These are phyloP conservation scores for Zoanthus sansibaricus DNA, from an alignment of 92 coral and sea anemone genomes.

Conservation along the genomic window DNA sequence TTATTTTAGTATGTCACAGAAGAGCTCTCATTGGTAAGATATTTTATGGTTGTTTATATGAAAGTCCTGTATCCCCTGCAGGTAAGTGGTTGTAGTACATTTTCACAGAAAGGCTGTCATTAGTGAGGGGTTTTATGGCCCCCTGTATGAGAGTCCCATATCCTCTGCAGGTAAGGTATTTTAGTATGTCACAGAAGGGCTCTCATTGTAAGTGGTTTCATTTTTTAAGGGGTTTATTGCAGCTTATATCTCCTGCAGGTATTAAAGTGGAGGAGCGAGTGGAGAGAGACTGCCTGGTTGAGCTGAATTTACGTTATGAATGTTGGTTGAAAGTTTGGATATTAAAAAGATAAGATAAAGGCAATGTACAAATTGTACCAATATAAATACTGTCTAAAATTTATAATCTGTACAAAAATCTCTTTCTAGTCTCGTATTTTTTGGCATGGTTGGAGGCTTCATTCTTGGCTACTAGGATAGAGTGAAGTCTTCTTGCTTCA, in stretches of 20 bases:
- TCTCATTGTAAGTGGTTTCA: no score
- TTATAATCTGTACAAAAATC: neutral
- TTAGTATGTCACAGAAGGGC: neutral
- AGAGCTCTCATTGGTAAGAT: slow-evolving; percentile 95
- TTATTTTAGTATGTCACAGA: slow-evolving; percentile 62
- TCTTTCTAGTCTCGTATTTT: neutral
- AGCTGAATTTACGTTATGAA: no score
- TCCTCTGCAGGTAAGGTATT: neutral
- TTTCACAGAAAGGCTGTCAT: slow-evolving; percentile 85
- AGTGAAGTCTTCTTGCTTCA: neutral
- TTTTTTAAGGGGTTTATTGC: no score
- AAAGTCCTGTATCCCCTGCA: slow-evolving; percentile 70
- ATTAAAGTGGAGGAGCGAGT: no score
- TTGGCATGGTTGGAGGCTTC: neutral
- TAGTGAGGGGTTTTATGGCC: slow-evolving; percentile 97
- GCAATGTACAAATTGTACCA: neutral
- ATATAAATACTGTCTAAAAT: neutral
- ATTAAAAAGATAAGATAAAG: neutral
- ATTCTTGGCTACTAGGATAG: neutral
- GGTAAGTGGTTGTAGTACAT: slow-evolving; percentile 42
- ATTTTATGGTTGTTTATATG: slow-evolving; percentile 93
- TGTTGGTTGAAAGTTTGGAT: no score
- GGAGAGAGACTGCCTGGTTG: no score
- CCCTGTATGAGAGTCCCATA: slow-evolving; percentile 74
- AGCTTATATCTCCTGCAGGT: no score